phyloP scores from a whole-genome alignment of 2,113 vertebrate species.

The Engraulis encrasicolus region DNA sequence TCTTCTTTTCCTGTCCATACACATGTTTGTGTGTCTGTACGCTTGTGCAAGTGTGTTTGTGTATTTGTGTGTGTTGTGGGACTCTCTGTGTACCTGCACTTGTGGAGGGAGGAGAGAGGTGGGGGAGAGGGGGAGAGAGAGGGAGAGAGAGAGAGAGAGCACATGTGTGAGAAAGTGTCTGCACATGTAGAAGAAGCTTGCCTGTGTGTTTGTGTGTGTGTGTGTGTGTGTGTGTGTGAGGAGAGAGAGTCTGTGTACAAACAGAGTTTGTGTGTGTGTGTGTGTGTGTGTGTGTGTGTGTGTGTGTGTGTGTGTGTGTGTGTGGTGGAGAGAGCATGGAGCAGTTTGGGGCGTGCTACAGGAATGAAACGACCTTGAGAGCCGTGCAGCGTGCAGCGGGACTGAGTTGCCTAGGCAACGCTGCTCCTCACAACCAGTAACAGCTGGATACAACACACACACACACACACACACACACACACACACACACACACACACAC shows the following conservation, averaged over 20 bases:
- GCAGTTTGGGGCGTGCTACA: neutral
- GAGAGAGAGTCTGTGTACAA: no score
- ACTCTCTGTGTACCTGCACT: no score
- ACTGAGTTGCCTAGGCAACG: conserved; percentile 77
- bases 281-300: neutral
- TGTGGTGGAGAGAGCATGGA: neutral
- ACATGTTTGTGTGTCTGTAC: neutral
- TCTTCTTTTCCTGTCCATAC: conserved; percentile 1
- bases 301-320: neutral
- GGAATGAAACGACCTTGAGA: conserved; percentile 78
- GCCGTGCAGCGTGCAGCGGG: conserved; percentile 69
- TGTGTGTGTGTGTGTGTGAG: no score
- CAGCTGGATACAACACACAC: conserved; percentile 77
- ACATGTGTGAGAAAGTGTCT: no score
- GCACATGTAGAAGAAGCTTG: no score
- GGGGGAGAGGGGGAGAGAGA: no score
- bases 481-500: no score
- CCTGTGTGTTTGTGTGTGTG: no score
- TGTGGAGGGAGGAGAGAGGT: no score
- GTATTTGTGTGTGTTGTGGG: neutral
- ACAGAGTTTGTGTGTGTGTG: no score
- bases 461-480: no score
- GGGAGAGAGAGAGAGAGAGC: no score
- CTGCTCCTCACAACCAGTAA: conserved; percentile 77
- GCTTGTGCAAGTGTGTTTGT: conserved; percentile 24